Base-by-base conservation (phyloP, 1,140 invertebrate species). In the Epicauta chinensis region DNA sequence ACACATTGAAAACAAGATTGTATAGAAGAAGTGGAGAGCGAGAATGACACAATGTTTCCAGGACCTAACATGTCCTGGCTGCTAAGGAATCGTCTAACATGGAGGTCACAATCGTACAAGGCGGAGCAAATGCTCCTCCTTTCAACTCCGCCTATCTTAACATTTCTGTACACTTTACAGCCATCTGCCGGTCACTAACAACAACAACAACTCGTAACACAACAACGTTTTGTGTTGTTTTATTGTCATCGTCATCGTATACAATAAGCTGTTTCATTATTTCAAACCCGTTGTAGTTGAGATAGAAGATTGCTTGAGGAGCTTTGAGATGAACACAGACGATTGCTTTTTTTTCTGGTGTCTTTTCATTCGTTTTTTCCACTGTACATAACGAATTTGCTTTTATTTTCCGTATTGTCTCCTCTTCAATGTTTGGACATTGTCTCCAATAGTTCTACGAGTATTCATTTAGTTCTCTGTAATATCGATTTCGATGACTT, bases 81-180 rank as follows among this genome's bases (percentile, higher is more conserved):
- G 53, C 51, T 50, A 57, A 58, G 55, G 61, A 64, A 65, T 64
- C 63, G 65, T 63, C 59, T 64, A 67, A 67, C 63, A 67, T 67
- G 65, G 65, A 64, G 64, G 64, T 66, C 51, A 52, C 50, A 52
- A 43, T 43, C 50, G 38, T 40, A 45, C 50, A 11, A 48, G 52
- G 61, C 58, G 60, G 61, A 51, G 64, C 56, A 23, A 23, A 32
- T 37, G 59, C 62, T 42, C 56, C 59, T 52, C 63, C 60, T 54
- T 29, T 23, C 17, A 29, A 46, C 48, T 54, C 47, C 63, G 56
- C 59, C 59, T 50, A 40, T 42, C 48, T 17, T 7, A 41, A 30
- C 45, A 13, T 17, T 35, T 41, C 40, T 38, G 48, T 46, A 58
- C 59, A 59, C 58, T 47, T 32, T 51, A 38, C 54, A 46, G 66